A percentile compares a stretch with the other conserved stretches of the same genome.
Evolutionary conservation across 2,113 vertebrate genomes (phyloP).

Genomic region (Lota lota): DNA sequence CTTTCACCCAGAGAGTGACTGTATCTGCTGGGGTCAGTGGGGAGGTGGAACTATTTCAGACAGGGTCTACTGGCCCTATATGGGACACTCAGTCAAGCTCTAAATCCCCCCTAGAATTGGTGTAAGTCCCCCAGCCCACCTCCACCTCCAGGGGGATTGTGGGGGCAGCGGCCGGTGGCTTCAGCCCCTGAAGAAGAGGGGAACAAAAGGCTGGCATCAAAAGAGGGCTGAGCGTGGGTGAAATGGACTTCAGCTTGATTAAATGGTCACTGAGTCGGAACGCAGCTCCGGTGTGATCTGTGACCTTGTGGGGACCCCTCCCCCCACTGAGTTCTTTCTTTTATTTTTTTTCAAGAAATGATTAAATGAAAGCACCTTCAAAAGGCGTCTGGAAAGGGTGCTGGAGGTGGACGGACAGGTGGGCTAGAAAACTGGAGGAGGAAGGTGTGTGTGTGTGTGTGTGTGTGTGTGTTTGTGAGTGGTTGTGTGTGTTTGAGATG

Average conservation of each 20-base stretch:
- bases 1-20: conserved; percentile 12
- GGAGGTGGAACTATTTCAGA: conserved; percentile 45
- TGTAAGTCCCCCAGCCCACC: conserved; percentile 67
- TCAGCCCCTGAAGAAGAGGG: conserved; percentile 72
- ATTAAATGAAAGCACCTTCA: conserved; percentile 82
- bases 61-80: conserved; percentile 35
- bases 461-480: too few relatives aligned
- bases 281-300: conserved; percentile 85
- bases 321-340: conserved; percentile 42
- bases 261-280: conserved; percentile 88
- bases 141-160: conserved; percentile 63
- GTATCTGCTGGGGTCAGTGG: conserved; percentile 30
- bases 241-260: conserved; percentile 86
- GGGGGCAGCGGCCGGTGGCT: conserved; percentile 71
- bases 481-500: conserved; percentile 27
- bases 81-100: conserved; percentile 60
- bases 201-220: conserved; percentile 77
- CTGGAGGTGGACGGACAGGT: conserved; percentile 53
- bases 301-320: conserved; percentile 63
- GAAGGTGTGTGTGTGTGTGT: not conserved
- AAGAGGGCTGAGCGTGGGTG: conserved; percentile 49
- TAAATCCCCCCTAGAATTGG: conserved; percentile 64
- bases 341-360: conserved; percentile 67
- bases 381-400: conserved; percentile 66
- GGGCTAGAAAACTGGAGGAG: conserved; percentile 55